A percentile compares a stretch with the other conserved stretches of the same genome.
phyloP scores from a whole-genome alignment of 2,888 invertebrate genomes.

The Drosophila prolongata region DNA sequence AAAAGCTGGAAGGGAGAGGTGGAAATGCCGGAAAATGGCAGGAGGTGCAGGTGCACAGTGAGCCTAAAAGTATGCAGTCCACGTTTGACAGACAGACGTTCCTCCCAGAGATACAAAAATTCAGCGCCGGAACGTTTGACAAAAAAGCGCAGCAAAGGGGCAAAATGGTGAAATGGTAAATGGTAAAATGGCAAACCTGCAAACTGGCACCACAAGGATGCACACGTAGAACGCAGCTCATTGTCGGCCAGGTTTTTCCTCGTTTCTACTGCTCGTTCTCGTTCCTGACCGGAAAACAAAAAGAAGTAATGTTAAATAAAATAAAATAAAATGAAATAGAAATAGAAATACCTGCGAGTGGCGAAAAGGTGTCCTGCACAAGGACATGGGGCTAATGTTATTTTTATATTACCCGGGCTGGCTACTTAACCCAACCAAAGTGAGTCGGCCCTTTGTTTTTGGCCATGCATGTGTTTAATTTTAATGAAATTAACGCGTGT shows the following conservation, averaged over 20 bases:
- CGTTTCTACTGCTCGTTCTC: conserved; percentile 40
- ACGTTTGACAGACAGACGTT: conserved; percentile 63
- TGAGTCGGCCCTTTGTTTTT: conserved; percentile 68
- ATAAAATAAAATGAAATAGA: not conserved
- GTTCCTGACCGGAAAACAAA: conserved; percentile 59
- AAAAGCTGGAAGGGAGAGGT: not conserved
- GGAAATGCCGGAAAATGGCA: not conserved
- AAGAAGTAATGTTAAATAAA: conserved; percentile 2
- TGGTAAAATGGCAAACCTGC: not conserved
- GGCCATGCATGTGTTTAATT: conserved; percentile 81
- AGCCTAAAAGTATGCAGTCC: conserved; percentile 69
- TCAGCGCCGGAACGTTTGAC: conserved; percentile 47
- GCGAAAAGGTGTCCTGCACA: conserved; percentile 71
- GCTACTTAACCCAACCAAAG: conserved; percentile 58
- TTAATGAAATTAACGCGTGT: conserved; percentile 82
- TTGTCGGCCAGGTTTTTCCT: conserved; percentile 50
- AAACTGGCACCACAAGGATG: conserved; percentile 62
- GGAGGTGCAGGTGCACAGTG: not conserved
- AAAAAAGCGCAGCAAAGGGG: conserved; percentile 58
- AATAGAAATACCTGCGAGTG: conserved; percentile 2
- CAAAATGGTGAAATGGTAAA: not conserved
- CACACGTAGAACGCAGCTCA: conserved; percentile 74
- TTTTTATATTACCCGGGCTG: conserved; percentile 74
- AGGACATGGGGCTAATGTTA: conserved; percentile 70
- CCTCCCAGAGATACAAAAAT: conserved; percentile 40